Base-by-base conservation (phyloP, 2,888 invertebrate species). In the Tetropium fuscum region DNA sequence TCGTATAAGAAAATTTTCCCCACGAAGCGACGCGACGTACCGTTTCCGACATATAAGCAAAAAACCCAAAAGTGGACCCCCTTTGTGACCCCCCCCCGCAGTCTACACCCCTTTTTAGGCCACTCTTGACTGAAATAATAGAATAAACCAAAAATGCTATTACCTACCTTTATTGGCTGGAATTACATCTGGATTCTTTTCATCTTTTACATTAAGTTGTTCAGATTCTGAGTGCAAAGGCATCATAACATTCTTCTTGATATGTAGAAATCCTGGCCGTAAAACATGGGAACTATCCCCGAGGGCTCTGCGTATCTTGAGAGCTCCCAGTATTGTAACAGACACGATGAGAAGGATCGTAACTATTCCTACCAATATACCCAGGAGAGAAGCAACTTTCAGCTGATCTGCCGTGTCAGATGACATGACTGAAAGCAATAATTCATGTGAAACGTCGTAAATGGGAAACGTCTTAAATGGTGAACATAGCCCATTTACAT, bases 151-250 rank as follows among this genome's bases (percentile, higher is more conserved):
- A n/a, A n/a, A n/a, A n/a, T n/a, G n/a, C n/a, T n/a, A n/a, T n/a
- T n/a, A n/a, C n/a, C n/a, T 84, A 93, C 94, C 93, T 89, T 93
- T 93, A 79, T 92, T 93, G 70, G 91, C 88, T 19, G 94, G 94
- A 60, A 94, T 91, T 66, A 94, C 93, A 79, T 94, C 94, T 19
- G 94, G 94, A 84, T 94, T 94, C 80, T 90, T 91, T 82, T 95
- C 95, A 77, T 95, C 94, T 68, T 86, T 85, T 66, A 87, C 88
- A 73, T 91, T 90, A 77, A 91, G 87, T 76, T 90, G 90, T 68
- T 91, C 89, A 13, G 88, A 86, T 68, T 82, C 83, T 71, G 84
- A 86, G 69, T 85, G 84, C 66, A 86, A 84, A 69, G 89, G 89
- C 78, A 89, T 82, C 54, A 88, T 85, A 64, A 87, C 88, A 82